Conservation (phyloP, 2,888 invertebrate genomes). For the Pemphredon lugubris region DNA sequence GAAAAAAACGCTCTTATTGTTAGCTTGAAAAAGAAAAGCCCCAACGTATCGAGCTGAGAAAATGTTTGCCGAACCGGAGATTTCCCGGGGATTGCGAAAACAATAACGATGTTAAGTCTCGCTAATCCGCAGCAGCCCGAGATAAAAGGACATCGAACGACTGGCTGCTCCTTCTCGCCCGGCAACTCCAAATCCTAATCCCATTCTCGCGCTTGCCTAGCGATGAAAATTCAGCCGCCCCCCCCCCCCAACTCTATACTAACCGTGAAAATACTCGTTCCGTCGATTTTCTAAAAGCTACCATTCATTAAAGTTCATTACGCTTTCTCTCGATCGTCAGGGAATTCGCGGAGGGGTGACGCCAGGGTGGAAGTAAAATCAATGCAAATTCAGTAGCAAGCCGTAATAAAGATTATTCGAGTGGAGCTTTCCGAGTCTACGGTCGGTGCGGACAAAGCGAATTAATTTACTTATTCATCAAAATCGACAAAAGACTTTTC, state of each 20-base stretch:
- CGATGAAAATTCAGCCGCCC: too few species aligned
- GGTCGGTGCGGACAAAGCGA: background rate
- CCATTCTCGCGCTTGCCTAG: slow-evolving; percentile 52
- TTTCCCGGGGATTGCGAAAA: slow-evolving; percentile 57
- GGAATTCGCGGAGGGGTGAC: too few species aligned
- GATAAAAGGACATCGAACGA: slow-evolving; percentile 56
- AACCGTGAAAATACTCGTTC: too few species aligned
- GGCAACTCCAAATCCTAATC: slow-evolving; percentile 53
- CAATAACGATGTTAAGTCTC: slow-evolving; percentile 62
- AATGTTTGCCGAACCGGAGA: slow-evolving; percentile 43
- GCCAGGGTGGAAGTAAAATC: too few species aligned
- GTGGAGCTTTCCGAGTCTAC: background rate
- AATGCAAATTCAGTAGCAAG: background rate
- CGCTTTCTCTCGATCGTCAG: too few species aligned
- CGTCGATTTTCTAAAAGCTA: too few species aligned
- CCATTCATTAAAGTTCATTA: too few species aligned
- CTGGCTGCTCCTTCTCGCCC: slow-evolving; percentile 33
- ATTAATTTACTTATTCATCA: background rate
- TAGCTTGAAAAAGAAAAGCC: too few species aligned
- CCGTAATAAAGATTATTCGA: background rate
- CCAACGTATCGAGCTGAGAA: slow-evolving; percentile 29
- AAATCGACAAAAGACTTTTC: slow-evolving; percentile 1
- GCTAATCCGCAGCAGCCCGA: slow-evolving; percentile 53
- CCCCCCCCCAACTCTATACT: too few species aligned
- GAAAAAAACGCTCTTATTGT: too few species aligned